Percentiles rank a stretch among this genome's conserved stretches.
These are phyloP conservation scores for Orientallactaga bullata DNA, from an alignment of 2,113 vertebrate species.

Conservation along the genomic window DNA sequence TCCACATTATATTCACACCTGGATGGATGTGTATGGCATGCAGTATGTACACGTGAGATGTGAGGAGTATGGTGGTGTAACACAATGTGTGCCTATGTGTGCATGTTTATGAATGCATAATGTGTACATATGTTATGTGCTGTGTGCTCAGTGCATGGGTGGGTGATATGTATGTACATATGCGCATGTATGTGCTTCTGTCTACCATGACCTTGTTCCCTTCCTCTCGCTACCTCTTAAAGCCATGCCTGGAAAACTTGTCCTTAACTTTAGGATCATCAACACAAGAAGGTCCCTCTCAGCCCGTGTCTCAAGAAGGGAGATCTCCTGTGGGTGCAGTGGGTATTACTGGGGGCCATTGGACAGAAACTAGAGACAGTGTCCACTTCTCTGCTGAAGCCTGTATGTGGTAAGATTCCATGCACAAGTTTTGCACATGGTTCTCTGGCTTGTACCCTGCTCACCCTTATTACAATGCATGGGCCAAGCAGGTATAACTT, in stretches of 20 bases:
- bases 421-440: background rate
- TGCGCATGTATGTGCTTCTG: background rate
- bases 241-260: background rate
- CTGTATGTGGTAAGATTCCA: no score
- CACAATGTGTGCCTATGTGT: background rate
- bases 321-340: background rate
- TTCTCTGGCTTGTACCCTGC: background rate
- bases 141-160: background rate
- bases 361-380: background rate
- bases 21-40: background rate
- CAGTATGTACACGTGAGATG: no score
- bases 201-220: background rate
- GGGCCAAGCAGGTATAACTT: background rate
- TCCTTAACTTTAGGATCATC: background rate
- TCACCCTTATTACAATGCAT: no score
- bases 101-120: background rate
- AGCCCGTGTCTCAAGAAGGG: background rate
- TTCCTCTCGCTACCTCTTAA: background rate
- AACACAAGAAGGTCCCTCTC: background rate
- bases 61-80: no score
- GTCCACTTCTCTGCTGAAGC: background rate
- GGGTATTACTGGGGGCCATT: rapidly evolving
- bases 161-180: background rate
- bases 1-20: background rate
- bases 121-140: background rate